Percentiles rank a stretch among this genome's conserved stretches.
Conservation (phyloP, 2,888 invertebrate species). For the Hirtodrosophila cameraria region DNA sequence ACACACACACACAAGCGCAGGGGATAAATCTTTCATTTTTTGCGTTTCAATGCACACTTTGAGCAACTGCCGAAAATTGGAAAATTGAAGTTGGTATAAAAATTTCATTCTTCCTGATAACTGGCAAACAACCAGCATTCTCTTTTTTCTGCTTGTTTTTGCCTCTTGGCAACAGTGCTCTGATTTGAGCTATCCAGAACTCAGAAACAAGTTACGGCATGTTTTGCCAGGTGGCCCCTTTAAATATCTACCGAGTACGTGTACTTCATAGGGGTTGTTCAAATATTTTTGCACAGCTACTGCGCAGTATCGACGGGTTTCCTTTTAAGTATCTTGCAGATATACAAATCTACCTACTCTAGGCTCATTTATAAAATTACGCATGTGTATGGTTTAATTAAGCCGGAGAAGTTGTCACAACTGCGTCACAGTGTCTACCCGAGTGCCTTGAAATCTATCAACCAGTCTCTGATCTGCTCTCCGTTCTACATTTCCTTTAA, state of each 20-base stretch:
- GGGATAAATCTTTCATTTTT: slow-evolving; percentile 69
- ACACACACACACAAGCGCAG: slow-evolving; percentile 1
- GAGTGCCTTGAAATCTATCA: slow-evolving; percentile 32
- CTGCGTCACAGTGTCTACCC: slow-evolving; percentile 45
- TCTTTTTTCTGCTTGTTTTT: too few relatives aligned
- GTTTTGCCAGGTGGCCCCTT: slow-evolving; percentile 56
- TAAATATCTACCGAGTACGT: background rate
- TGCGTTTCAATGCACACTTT: slow-evolving; percentile 75
- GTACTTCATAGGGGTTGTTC: slow-evolving; percentile 49
- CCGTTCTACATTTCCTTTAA: slow-evolving; percentile 20
- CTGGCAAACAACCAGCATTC: slow-evolving; percentile 62
- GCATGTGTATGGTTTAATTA: slow-evolving; percentile 42
- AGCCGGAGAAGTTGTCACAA: slow-evolving; percentile 51
- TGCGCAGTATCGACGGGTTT: slow-evolving; percentile 66
- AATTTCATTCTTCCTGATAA: slow-evolving; percentile 75
- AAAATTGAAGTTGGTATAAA: slow-evolving; percentile 64
- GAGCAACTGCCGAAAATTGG: slow-evolving; percentile 67
- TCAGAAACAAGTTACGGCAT: slow-evolving; percentile 53
- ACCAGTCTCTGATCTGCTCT: slow-evolving; percentile 12
- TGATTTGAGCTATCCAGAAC: slow-evolving; percentile 7
- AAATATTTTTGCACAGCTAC: slow-evolving; percentile 39
- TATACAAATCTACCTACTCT: slow-evolving; percentile 9
- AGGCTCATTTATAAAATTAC: slow-evolving; percentile 15
- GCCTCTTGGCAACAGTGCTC: slow-evolving; percentile 58
- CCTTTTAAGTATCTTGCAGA: slow-evolving; percentile 28